A percentile compares a stretch with the other conserved stretches of the same genome.
Evolutionary conservation across 1,140 invertebrate genomes (phyloP).

Genomic region (Drosophila triauraria): DNA sequence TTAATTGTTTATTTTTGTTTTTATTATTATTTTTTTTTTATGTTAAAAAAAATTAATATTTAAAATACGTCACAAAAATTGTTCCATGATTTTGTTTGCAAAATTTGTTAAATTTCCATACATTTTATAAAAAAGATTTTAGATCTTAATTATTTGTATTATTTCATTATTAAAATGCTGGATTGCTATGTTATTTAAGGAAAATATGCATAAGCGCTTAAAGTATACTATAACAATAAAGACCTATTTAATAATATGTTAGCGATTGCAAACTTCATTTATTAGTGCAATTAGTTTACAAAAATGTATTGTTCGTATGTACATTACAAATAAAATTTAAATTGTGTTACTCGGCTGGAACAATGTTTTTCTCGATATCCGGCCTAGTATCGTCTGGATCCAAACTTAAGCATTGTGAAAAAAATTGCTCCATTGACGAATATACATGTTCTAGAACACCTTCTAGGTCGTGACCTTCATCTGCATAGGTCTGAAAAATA

Average conservation of each 20-base stretch:
- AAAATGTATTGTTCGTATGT: not conserved
- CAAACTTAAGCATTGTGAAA: constrained; percentile 93
- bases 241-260: not conserved
- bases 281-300: not conserved
- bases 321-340: not conserved
- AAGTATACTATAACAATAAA: too few relatives aligned
- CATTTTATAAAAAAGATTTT: too few relatives aligned
- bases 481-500: constrained; percentile 90
- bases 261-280: not conserved
- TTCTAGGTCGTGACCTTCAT: constrained; percentile 91
- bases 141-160: too few relatives aligned
- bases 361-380: constrained; percentile 78
- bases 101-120: too few relatives aligned
- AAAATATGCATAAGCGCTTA: too few relatives aligned
- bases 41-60: too few relatives aligned
- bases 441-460: constrained; percentile 94
- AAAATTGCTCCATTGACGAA: constrained; percentile 93
- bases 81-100: too few relatives aligned
- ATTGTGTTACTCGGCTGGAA: constrained; percentile 71
- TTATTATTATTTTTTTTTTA: too few relatives aligned
- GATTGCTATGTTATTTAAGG: too few relatives aligned
- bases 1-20: too few relatives aligned
- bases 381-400: constrained; percentile 88
- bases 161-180: too few relatives aligned
- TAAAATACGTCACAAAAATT: too few relatives aligned